Evolutionary conservation across 2,888 invertebrate species (phyloP).

Genomic region (Pammene aurita): DNA sequence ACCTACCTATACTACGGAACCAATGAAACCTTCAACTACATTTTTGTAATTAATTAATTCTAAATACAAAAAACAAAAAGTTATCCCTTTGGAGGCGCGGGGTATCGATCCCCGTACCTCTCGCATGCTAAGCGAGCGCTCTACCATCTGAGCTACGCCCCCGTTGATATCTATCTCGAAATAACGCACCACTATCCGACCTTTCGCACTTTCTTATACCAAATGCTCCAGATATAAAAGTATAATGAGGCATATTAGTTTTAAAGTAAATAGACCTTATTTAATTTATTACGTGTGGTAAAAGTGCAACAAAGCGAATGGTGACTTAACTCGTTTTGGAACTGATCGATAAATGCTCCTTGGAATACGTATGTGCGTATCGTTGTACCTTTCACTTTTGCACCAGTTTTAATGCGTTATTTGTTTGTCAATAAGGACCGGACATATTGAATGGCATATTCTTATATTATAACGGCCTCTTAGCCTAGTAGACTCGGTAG

Average conservation of each 20-base stretch:
- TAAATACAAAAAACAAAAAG: background rate
- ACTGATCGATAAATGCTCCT: background rate
- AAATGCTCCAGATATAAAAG: constrained; percentile 6
- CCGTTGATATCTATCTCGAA: constrained; percentile 47
- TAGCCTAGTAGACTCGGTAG: too few species aligned
- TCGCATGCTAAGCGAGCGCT: constrained; percentile 84
- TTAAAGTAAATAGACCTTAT: background rate
- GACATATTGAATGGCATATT: background rate
- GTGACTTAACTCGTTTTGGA: constrained; percentile 1
- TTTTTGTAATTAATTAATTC: background rate
- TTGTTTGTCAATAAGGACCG: background rate
- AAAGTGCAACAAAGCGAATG: background rate
- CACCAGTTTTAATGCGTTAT: constrained; percentile 2
- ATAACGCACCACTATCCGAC: background rate
- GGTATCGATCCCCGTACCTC: constrained; percentile 83
- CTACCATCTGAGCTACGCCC: constrained; percentile 84
- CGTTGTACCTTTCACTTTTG: constrained; percentile 26
- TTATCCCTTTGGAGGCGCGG: constrained; percentile 73
- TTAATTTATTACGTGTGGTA: background rate
- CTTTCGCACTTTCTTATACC: constrained; percentile 11
- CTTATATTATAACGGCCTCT: too few species aligned
- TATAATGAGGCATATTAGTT: background rate
- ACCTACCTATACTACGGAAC: background rate
- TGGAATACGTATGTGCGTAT: constrained; percentile 13
- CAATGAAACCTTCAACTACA: too few species aligned